Base-by-base conservation (phyloP, 2,113 vertebrate genomes). In the Octodon degus region DNA sequence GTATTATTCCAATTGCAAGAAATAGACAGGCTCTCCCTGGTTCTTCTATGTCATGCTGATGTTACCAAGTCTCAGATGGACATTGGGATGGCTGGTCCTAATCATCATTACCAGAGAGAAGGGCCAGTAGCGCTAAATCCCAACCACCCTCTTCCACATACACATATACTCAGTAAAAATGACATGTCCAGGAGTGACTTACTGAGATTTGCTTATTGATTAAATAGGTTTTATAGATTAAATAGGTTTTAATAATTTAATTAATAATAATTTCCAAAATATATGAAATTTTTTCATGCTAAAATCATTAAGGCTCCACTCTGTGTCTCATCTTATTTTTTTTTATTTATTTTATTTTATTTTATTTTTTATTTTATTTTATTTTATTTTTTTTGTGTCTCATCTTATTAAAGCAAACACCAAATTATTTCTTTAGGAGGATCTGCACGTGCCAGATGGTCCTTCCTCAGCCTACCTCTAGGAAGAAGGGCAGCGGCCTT, bases 141-240 rank as follows among this genome's bases (percentile, higher is more conserved):
- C 87, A 97, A 58, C 19, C 14, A 76, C 47, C 53, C 80, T 60
- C 43, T 90, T 93, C 50, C 24, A 80, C 19, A 25, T 40, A 70
- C 84, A 88, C 20, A 34, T 77, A 63, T 34, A 67, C 65, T 90
- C 9, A 11, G 7, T 76, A 90, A 50, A 94, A 90, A 84, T 22
- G 19, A 80, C 25, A 55, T 84, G 16, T 79, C 63, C 77, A 72
- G 82, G n/a, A 83, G 25, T 86, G 58, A 79, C 34, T 94, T n/a
- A 89, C 50, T 85, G 27, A 85, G 40, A 89, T 88, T 93, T 76
- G 20, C 70, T 94, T 86, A 65, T 87, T 27, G 14, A 94, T 89
- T 81, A 91, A 97, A 94, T n/a, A 32, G 32, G 37, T 43, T 43
- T 94, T 86, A 65, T 87, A 25, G 19, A 94, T 89, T 81, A 91